Evolutionary conservation across 2,888 invertebrate species (phyloP), one percentile per base, ranked within the genome.

Genomic region (Drosophila mimetica): DNA sequence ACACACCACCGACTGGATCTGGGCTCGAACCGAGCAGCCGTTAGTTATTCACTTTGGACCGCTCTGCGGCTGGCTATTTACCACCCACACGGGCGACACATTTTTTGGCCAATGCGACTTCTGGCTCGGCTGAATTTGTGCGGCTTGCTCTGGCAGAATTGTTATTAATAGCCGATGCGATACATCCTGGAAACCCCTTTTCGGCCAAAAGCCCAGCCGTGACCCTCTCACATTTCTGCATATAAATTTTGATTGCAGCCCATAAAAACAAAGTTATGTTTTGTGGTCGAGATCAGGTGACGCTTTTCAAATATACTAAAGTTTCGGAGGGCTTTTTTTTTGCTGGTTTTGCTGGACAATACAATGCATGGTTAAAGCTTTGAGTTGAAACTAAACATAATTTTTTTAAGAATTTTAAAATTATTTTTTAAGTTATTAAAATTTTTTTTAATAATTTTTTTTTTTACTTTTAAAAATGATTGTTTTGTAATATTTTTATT

Each of bases 101-200:
- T 22, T 53, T 36, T 52, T 39, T 71, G 46, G 46, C 41, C 18
- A 50, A 22, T 57, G 48, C 20, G 34, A 46, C 42, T 50, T 46
- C 22, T 4, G 34, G 50, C 30, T 47, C 13, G 13, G 28, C 16
- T 25, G 60, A 60, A 60, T 66, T 60, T 71, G 53, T 60, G 54
- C 55, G 37, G 58, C 41, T 46, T 46, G 39, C 25, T 18, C 66
- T 72, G 73, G 58, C 58, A 73, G 44, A 73, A 72, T 74, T 69
- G 55, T 76, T 76, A 75, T 75, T 75, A 76, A 75, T 76, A 76
- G 75, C 64, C 57, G 30, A 30, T 50, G 63, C 74, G 77, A 75
- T 75, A 76, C 58, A 48, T 53, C 57, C 66, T 48, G 66, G 66
- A 36, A 22, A 5, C 20, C 67, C 25, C 11, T 22, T 22, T 25